Percentiles rank a stretch among this genome's conserved stretches.
Evolutionary conservation across 2,113 vertebrate genomes (phyloP).

Genomic region (Petromus typicus): DNA sequence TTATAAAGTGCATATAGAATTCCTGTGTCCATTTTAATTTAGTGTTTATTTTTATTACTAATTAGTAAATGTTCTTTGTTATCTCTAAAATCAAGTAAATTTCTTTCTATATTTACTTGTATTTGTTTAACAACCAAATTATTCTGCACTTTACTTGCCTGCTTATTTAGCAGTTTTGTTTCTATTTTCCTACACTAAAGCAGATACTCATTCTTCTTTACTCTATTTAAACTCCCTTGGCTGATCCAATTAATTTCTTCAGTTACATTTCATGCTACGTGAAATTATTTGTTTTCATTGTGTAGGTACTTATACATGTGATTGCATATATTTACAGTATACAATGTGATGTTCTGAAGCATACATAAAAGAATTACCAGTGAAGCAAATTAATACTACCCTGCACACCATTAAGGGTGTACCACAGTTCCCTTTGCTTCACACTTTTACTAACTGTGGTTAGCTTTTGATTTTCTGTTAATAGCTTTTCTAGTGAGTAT

Average conservation of each 20-base stretch:
- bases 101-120: not conserved
- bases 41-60: not conserved
- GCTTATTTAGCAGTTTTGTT: not conserved
- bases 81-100: not conserved
- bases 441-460: not conserved
- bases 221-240: not conserved
- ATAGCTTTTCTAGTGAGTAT: not conserved
- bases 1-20: not conserved
- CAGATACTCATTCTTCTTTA: not conserved
- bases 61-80: not conserved
- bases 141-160: not conserved
- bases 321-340: not conserved
- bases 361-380: not conserved
- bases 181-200: not conserved
- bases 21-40: not conserved
- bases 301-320: not conserved
- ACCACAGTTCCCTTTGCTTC: not conserved
- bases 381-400: not conserved
- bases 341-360: not conserved
- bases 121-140: not conserved
- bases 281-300: not conserved
- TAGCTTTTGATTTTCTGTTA: not conserved
- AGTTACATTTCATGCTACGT: conserved; percentile 6
- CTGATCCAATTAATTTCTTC: not conserved
- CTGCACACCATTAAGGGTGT: not conserved